Evolutionary conservation across 1,140 invertebrate species (phyloP).

Genomic region (Lucilia cuprina): DNA sequence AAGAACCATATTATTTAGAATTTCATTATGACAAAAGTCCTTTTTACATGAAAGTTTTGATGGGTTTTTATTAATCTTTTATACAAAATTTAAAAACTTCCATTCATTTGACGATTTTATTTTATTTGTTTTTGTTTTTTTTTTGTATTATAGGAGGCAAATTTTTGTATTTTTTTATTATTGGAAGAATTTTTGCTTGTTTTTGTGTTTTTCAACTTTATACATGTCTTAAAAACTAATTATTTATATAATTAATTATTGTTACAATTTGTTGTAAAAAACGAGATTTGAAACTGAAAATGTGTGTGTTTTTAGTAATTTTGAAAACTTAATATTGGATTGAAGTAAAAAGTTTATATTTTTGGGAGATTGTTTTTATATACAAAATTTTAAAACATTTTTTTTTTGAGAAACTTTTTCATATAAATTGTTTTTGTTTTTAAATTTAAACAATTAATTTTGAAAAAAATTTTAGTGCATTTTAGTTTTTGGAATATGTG

Average conservation of each 20-base stretch:
- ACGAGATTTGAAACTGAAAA: neutral
- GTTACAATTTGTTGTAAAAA: conserved; percentile 20
- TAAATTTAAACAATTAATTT: neutral
- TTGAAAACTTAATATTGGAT: neutral
- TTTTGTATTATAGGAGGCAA: neutral
- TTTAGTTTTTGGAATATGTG: neutral
- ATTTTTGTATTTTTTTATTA: neutral
- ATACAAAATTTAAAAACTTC: conserved; percentile 28
- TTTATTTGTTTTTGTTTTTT: neutral
- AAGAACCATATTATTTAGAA: neutral
- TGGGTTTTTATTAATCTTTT: neutral
- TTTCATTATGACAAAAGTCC: neutral
- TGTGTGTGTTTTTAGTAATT: neutral
- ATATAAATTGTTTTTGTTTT: neutral
- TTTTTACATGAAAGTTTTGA: neutral
- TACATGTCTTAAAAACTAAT: conserved; percentile 13
- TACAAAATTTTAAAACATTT: neutral
- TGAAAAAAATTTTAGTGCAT: neutral
- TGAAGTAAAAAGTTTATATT: neutral
- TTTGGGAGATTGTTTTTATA: neutral
- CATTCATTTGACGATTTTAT: too few species aligned
- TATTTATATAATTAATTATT: conserved; percentile 26
- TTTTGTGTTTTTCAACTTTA: conserved; percentile 18
- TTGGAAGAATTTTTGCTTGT: conserved; percentile 27
- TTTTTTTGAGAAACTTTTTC: neutral